Base-by-base conservation (phyloP, 2,797 vertebrate genomes). In the Sebastes kiyomatsui region DNA sequence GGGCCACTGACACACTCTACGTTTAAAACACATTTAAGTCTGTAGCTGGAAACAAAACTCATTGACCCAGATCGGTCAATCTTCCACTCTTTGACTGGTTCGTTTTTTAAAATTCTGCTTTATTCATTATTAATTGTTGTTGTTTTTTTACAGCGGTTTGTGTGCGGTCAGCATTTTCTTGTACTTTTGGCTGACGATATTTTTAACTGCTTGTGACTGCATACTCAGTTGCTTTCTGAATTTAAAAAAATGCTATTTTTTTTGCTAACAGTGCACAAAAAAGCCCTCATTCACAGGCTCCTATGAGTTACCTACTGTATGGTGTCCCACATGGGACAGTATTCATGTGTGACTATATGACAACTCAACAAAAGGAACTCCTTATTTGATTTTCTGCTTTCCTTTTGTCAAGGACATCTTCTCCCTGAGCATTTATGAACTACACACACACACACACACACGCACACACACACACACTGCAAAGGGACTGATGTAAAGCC, bases 401-500 rank as follows among this genome's bases (percentile, higher is more conserved):
- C 0, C 38, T 70, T 65, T 52, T 14, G n/a, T 64, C 25, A 65
- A 52, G n/a, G 12, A 13, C 32, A 42, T 72, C 27, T 25, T 68
- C 20, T 27, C 9, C 5, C 23, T 33, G 18, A 65, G 23, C 33
- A 64, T 35, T 35, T 35, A 2, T 23, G 7, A 14, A 32, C 27
- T 1, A 61, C 69, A 27, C 56, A 52, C 67, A 32, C 67, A 52
- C 18, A n/a, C 66, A 52, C 46, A 72, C 81, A 80, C 28, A 59
- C 28, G 72, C 71, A 13, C 46, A 74, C 35, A 62, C 49, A 70
- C 69, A 67, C 82, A 46, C 61, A 30, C 60, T 30, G 72, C 73
- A 85, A 77, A 89, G 66, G 38, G 65, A 67, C 83, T 74, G 73
- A 90, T 87, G 72, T 91, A 85, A 91, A 94, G 94, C 95, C 84